phyloP scores from a whole-genome alignment of 2,888 invertebrate genomes.

The Phasia obesa region DNA sequence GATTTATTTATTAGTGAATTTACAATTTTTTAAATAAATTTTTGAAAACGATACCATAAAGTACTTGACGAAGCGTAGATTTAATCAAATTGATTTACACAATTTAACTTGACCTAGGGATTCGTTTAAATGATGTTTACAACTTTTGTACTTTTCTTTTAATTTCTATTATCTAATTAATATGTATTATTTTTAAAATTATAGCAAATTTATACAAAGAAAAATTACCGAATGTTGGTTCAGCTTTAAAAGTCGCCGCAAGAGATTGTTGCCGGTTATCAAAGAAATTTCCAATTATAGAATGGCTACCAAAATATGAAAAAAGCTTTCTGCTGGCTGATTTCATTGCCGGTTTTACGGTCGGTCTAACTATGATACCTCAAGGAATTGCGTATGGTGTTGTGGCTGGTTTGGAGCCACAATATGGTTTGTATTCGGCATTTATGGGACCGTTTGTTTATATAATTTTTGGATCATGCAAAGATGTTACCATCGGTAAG shows the following conservation, averaged over 20 bases:
- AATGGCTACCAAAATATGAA: constrained; percentile 90
- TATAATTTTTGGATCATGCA: constrained; percentile 93
- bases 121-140: not conserved
- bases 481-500: constrained; percentile 90
- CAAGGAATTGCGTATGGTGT: constrained; percentile 93
- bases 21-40: too few relatives aligned
- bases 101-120: not conserved
- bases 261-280: constrained; percentile 83
- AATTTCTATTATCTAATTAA: not conserved
- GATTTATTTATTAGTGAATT: too few relatives aligned
- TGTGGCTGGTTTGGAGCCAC: constrained; percentile 88
- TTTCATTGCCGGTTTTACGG: constrained; percentile 92
- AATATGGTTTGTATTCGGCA: constrained; percentile 95
- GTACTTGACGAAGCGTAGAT: too few relatives aligned
- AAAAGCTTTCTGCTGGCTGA: constrained; percentile 88
- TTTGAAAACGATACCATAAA: too few relatives aligned
- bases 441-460: constrained; percentile 98
- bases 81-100: too few relatives aligned
- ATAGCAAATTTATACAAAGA: constrained; percentile 79
- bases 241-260: constrained; percentile 74
- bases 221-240: constrained; percentile 77
- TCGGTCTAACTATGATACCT: constrained; percentile 91
- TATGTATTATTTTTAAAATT: constrained; percentile 7
- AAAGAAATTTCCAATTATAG: constrained; percentile 86
- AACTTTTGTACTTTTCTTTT: not conserved